Base-by-base conservation (phyloP, 2,113 vertebrate genomes). In the Pampusana beccarii region DNA sequence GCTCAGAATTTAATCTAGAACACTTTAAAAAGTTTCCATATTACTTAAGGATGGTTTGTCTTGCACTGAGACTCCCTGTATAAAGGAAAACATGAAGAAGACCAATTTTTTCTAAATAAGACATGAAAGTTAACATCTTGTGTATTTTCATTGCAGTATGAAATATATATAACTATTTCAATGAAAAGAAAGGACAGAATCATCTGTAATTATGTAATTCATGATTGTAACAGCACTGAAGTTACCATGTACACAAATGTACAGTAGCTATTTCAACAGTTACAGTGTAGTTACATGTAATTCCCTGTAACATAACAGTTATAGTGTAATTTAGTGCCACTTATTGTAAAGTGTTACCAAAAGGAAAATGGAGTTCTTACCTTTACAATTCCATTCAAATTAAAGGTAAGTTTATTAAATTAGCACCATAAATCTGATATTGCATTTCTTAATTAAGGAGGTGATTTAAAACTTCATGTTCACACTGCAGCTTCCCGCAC, bases 281-380 rank as follows among this genome's bases (percentile, higher is more conserved):
- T 97, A 97, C 96, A 98, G 97, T 96, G 94, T 97, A 97, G 97
- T 97, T 98, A 97, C 98, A 97, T 98, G 97, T 96, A 98, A 98
- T 98, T 98, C 98, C 98, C 97, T 98, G 98, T 98, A 98, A 98
- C 98, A 98, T 98, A 98, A 96, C 97, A 97, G 98, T 98, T 98
- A 96, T 97, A 95, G 98, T 98, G 98, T 98, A 97, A 98, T 98
- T 98, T 98, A 98, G 98, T 98, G 98, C 98, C 98, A 98, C 98
- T 98, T 98, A 98, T 77, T 98, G 97, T 98, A 98, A 98, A 98
- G 98, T 98, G 98, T 98, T 98, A 98, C 98, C 96, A 97, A 97
- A 96, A 96, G 93, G 96, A 97, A 97, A 94, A 96, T 25, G 87
- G 81, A 93, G 88, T 86, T 96, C 96, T 98, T 96, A 91, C 85